Evolutionary conservation across 2,113 vertebrate species (phyloP), one percentile per base, ranked within the genome.

Genomic region (Saccopteryx leptura): DNA sequence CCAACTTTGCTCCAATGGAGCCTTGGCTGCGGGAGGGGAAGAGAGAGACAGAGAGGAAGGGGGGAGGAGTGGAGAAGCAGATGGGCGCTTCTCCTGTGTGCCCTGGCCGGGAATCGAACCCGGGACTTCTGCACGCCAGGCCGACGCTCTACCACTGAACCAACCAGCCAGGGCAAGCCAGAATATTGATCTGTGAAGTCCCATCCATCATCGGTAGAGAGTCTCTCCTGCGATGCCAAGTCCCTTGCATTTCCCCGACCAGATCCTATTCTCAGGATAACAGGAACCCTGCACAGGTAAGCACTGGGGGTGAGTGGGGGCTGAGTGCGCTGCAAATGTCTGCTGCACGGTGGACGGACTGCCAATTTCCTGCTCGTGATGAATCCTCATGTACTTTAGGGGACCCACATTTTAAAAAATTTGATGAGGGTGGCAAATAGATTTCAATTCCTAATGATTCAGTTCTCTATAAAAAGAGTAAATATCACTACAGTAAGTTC

Each of bases 391-490:
- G 7, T 63, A 85, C 68, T 89, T 61, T 24, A 48, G 56, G 60
- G 12, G 58, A 68, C 75, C 17, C 23, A 80, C 11, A 54, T 24
- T 68, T 63, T 52, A 86, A 68, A 23, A 63, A 60, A 90, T 68
- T 76, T 88, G 58, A 65, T 46, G 19, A 72, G 19, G 15, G 78
- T 39, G 15, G 33, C 23, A 65, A 87, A 26, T 2, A 86, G 65
- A 26, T 26, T 89, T 48, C 80, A 52, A 54, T 68, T 52, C 39
- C 50, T 65, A 68, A 54, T 3, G 50, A 9, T 28, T 48, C 13
- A 28, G 14, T 58, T 86, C 31, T 86, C 52, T 76, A 68, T 75
- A 74, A 66, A 85, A 78, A 72, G 60, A 54, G 78, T 33, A 48
- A 60, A 69, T 39, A 26, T n/a, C 66, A 79, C 13, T 15, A 9